phyloP scores from a whole-genome alignment of 2,797 vertebrate species.

The Mergus octosetaceus region DNA sequence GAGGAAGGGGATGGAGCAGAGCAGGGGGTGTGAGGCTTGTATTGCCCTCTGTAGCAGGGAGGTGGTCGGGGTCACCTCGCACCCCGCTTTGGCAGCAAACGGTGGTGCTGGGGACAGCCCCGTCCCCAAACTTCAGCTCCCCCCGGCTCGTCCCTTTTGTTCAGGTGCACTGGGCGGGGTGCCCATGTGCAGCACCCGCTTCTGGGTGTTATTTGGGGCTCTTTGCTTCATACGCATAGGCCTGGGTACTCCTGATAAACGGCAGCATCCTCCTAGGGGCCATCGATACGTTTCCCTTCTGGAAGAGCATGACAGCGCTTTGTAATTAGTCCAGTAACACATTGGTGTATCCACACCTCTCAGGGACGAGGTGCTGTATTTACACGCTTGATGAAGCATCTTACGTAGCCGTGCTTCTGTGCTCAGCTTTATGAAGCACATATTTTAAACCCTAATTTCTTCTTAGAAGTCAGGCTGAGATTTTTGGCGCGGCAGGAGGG shows the following conservation, averaged over 20 bases:
- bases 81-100: background rate
- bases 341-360: background rate
- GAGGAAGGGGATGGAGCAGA: background rate
- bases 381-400: background rate
- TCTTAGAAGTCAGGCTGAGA: background rate
- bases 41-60: background rate
- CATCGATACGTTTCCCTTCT: accelerated
- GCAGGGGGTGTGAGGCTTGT: background rate
- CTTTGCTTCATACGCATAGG: background rate
- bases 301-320: background rate
- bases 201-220: background rate
- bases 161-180: background rate
- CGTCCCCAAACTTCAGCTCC: conserved; percentile 9
- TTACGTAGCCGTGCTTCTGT: background rate
- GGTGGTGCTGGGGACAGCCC: background rate
- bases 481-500: background rate
- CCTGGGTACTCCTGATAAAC: background rate
- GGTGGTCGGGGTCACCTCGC: conserved; percentile 16
- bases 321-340: background rate
- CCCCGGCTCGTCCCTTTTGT: background rate
- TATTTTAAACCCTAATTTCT: background rate
- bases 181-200: background rate
- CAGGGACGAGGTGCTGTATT: background rate
- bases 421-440: no score
- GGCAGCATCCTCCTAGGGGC: background rate